Conservation (phyloP, 1,140 invertebrate genomes). For the Drosophila guanche region DNA sequence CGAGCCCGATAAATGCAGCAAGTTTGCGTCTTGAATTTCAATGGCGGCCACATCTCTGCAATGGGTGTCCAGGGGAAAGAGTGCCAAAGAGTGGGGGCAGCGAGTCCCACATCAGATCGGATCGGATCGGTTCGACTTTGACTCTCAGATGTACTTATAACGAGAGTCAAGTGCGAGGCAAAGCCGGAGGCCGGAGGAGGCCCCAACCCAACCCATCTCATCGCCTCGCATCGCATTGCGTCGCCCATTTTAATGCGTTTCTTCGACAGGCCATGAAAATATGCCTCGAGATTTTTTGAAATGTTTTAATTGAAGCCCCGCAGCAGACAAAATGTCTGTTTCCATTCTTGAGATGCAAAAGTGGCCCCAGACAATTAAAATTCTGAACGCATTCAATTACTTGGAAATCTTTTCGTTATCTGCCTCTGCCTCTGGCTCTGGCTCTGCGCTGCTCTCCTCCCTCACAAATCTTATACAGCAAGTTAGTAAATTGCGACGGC, state of each 20-base stretch:
- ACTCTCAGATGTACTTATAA: conserved; percentile 72
- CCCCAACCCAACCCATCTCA: neutral
- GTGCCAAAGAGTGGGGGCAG: conserved; percentile 4
- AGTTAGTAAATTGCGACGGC: conserved; percentile 49
- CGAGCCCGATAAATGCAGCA: conserved; percentile 74
- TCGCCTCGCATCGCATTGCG: conserved; percentile 39
- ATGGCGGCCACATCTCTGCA: conserved; percentile 54
- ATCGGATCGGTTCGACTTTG: conserved; percentile 9
- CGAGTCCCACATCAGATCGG: conserved; percentile 44
- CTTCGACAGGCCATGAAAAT: conserved; percentile 79
- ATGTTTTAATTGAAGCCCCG: conserved; percentile 74
- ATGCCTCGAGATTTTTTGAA: conserved; percentile 76
- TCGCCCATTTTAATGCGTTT: conserved; percentile 80
- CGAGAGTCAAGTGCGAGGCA: conserved; percentile 69
- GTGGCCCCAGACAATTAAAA: conserved; percentile 74
- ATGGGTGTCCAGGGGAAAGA: conserved; percentile 63
- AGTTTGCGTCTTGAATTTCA: conserved; percentile 81
- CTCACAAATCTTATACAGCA: neutral
- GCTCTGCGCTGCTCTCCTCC: neutral
- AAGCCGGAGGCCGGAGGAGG: conserved; percentile 2
- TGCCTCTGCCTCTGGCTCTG: conserved; percentile 29
- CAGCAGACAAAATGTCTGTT: conserved; percentile 76
- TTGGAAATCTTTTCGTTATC: conserved; percentile 49
- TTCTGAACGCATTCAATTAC: conserved; percentile 74
- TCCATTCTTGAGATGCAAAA: conserved; percentile 74